Conservation (phyloP, 2,888 invertebrate species). For the Acronicta alni region DNA sequence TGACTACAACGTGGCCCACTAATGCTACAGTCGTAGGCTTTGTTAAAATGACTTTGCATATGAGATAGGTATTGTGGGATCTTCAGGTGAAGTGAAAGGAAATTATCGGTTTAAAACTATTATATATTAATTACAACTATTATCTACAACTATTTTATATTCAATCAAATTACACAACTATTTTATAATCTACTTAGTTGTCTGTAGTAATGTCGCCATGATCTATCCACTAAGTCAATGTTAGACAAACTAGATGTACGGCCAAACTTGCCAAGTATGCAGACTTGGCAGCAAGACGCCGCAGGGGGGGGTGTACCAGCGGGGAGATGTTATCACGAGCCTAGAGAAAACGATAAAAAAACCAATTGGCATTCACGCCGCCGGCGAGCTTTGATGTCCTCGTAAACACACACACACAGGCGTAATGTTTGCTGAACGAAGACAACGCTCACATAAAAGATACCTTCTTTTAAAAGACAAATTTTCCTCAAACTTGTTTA, state of each 20-base stretch:
- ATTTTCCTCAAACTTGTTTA: constrained; percentile 40
- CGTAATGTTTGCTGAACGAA: constrained; percentile 21
- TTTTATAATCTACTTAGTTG: too few species aligned
- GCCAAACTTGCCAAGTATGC: constrained; percentile 39
- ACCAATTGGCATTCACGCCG: constrained; percentile 78
- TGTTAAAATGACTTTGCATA: not conserved
- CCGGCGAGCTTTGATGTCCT: constrained; percentile 75
- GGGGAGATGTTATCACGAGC: constrained; percentile 60
- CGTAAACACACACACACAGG: constrained; percentile 63
- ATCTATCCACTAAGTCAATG: constrained; percentile 24
- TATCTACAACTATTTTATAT: too few species aligned
- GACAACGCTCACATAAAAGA: constrained; percentile 29
- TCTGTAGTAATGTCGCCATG: not conserved
- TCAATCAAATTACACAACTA: too few species aligned
- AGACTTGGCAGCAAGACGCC: constrained; percentile 42
- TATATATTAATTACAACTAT: too few species aligned
- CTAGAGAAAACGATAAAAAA: constrained; percentile 81
- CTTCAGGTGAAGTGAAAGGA: too few species aligned
- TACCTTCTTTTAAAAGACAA: constrained; percentile 29
- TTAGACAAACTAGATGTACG: constrained; percentile 38
- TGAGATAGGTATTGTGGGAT: too few species aligned
- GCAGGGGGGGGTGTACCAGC: constrained; percentile 10
- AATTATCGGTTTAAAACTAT: too few species aligned
- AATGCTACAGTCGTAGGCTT: not conserved
- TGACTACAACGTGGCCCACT: not conserved